These are phyloP conservation scores for Microctonus hyperodae DNA, from an alignment of 2,888 invertebrate species.

Conservation along the genomic window DNA sequence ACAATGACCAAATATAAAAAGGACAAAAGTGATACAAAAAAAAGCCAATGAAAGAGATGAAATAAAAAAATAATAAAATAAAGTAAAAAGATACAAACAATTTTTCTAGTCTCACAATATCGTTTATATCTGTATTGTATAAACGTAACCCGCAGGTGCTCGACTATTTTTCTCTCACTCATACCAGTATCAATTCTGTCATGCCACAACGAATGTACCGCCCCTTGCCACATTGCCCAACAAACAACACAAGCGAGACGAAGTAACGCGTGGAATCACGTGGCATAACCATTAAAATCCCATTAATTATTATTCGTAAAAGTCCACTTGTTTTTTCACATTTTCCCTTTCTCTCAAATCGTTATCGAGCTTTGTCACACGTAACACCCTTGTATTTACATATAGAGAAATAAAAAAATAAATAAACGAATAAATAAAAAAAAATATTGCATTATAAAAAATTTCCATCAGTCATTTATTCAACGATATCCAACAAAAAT, in stretches of 20 bases:
- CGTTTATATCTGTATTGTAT: not conserved
- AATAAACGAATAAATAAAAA: not conserved
- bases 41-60: constrained; percentile 15
- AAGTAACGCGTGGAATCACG: constrained; percentile 13
- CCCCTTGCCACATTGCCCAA: constrained; percentile 8
- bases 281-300: constrained; percentile 25
- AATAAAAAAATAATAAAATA: constrained; percentile 30
- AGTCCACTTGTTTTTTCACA: not conserved
- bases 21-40: constrained; percentile 1
- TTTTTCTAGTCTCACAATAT: constrained; percentile 18
- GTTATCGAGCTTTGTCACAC: not conserved
- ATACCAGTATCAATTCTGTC: constrained; percentile 4
- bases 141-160: constrained; percentile 23
- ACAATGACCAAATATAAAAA: constrained; percentile 20
- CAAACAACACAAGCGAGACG: constrained; percentile 8
- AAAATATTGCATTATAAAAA: not conserved
- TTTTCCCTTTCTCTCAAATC: not conserved
- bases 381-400: not conserved
- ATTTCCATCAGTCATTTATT: not conserved
- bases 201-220: constrained; percentile 16
- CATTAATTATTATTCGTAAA: constrained; percentile 23
- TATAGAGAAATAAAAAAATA: too few species aligned
- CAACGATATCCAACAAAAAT: not conserved
- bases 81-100: constrained; percentile 23
- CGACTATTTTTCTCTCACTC: not conserved